A percentile compares a stretch with the other conserved stretches of the same genome.
phyloP scores from a whole-genome alignment of 2,113 vertebrate species.

The Ophiodon elongatus region DNA sequence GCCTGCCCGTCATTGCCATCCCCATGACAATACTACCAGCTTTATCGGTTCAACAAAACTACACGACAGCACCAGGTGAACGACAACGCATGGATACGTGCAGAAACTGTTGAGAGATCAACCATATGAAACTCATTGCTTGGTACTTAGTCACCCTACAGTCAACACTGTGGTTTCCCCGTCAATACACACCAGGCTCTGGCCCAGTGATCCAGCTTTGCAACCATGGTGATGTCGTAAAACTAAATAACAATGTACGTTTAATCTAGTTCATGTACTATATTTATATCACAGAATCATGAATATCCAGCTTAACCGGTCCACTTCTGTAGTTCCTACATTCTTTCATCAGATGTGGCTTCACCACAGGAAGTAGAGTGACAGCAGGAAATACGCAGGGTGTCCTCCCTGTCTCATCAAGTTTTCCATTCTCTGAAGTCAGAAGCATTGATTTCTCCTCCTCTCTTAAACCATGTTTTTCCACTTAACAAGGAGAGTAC shows the following conservation, averaged over 20 bases:
- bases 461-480: constrained; percentile 34
- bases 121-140: background rate
- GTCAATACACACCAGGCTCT: background rate
- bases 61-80: background rate
- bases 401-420: background rate
- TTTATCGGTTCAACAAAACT: background rate
- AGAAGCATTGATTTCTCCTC: background rate
- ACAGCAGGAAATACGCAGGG: background rate
- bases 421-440: background rate
- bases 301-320: background rate
- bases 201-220: background rate
- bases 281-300: background rate
- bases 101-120: background rate
- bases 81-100: background rate
- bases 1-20: background rate
- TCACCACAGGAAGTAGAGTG: background rate
- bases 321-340: background rate
- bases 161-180: background rate
- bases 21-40: background rate
- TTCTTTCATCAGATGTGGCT: background rate
- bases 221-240: background rate
- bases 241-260: background rate
- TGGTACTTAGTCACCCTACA: background rate
- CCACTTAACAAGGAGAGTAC: background rate
- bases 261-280: background rate